A percentile compares a stretch with the other conserved stretches of the same genome.
Conservation (phyloP, 2,797 vertebrate genomes). For the Kryptopterus vitreolus region DNA sequence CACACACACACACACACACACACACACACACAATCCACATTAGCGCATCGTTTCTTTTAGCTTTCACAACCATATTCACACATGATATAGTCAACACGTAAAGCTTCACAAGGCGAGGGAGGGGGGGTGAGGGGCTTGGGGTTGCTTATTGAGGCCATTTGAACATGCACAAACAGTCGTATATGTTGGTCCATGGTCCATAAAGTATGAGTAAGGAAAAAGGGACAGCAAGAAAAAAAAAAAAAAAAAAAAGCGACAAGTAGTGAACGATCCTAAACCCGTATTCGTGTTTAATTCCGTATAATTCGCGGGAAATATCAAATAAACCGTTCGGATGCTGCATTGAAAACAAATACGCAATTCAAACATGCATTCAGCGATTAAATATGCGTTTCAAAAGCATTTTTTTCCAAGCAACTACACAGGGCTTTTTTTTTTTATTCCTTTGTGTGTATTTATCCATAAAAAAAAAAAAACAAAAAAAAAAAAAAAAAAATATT, state of each 20-base stretch:
- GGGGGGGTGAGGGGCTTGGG: no score
- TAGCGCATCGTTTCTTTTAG: slow-evolving; percentile 15
- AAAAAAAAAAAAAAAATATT: no score
- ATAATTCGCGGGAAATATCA: no score
- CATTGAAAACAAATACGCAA: not conserved
- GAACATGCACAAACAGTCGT: slow-evolving; percentile 61
- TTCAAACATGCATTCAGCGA: slow-evolving; percentile 5
- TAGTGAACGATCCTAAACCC: slow-evolving; percentile 7
- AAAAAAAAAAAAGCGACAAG: slow-evolving; percentile 26
- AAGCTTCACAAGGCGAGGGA: no score
- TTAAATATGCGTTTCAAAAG: not conserved
- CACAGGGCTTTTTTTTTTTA: no score
- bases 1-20: no score
- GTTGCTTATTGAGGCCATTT: slow-evolving; percentile 45
- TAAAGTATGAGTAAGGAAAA: slow-evolving; percentile 40
- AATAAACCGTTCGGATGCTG: no score
- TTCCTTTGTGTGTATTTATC: no score
- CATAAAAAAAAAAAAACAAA: no score
- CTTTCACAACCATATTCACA: slow-evolving; percentile 32
- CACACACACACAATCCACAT: slow-evolving; percentile 34
- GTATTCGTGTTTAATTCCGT: slow-evolving; percentile 37
- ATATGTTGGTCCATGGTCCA: slow-evolving; percentile 66
- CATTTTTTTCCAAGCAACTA: no score
- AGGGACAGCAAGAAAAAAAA: no score
- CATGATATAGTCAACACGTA: slow-evolving; percentile 59